Evolutionary conservation across 1,140 invertebrate genomes (phyloP), one percentile per base, ranked within the genome.

Genomic region (Aphelenchoides fujianensis): DNA sequence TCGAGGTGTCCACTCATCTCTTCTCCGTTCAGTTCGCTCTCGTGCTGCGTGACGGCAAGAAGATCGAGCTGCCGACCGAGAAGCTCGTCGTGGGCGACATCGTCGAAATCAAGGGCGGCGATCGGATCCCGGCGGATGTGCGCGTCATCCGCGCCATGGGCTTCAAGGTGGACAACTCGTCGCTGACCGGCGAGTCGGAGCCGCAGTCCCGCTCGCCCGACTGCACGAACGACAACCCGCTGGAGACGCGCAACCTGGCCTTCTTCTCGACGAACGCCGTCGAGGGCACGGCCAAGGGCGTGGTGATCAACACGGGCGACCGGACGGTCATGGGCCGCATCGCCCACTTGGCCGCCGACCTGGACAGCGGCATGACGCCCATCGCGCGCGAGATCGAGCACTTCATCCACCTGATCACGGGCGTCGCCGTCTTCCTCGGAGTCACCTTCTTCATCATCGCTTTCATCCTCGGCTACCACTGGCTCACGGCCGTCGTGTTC

Each of bases 271-370:
- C 86, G 1, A 86, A 87, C 73, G 86, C 85, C 55, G 83, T 87
- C 5, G 86, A 87, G 72, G 82, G 82, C 64, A 85, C 80, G 19
- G 83, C 83, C 35, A 81, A 77, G 55, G 81, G 82, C 23, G 89
- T 98, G 77, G 95, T 98, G 64, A 94, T 98, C 81, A 92, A 91
- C 86, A 96, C 93, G 84, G 96, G 95, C 82, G 96, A 98, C 87
- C 90, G 93, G 83, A 98, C 96, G 74, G 84, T 88, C 9, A 88
- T 88, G 87, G 88, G 88, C 35, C 78, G 88, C 35, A 88, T 88
- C 74, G 88, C 87, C 35, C 84, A 85, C 68, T 78, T 88, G 63
- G 84, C 87, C 7, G 85, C 86, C 27, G 86, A 85, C 37, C 75
- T 89, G 5, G 85, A 87, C 53, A 76, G 84, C 55, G 87, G 86